Evolutionary conservation across 23 tunicate species (phyloP).

Genomic region (Halocynthia roretzi): DNA sequence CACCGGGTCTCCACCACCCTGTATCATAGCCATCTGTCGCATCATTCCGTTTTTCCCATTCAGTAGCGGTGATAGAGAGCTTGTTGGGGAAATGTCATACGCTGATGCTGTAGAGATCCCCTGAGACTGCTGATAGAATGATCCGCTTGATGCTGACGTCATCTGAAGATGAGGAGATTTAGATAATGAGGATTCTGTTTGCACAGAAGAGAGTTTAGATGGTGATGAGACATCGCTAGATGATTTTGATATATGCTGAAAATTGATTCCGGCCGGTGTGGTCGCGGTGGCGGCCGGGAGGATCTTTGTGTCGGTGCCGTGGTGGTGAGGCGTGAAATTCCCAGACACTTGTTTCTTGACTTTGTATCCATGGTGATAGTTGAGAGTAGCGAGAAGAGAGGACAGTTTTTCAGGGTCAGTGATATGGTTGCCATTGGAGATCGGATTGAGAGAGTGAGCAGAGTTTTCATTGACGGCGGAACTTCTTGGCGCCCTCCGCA

Average conservation of each 20-base stretch:
- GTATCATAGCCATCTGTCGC: conserved; percentile 17
- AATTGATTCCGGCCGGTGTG: neutral
- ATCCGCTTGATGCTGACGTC: conserved; percentile 8
- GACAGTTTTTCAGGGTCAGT: too few species aligned
- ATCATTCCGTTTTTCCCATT: neutral
- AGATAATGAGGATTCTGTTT: neutral
- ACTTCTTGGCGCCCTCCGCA: neutral
- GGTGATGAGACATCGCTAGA: conserved; percentile 11
- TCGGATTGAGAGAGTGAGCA: too few species aligned
- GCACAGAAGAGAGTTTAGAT: neutral
- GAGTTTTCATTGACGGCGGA: neutral
- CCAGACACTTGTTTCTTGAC: neutral
- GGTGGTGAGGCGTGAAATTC: neutral
- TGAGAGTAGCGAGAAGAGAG: conserved; percentile 13
- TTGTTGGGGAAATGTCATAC: conserved; percentile 11
- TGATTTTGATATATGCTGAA: neutral
- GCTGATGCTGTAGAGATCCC: conserved; percentile 12
- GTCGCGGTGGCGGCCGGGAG: conserved; percentile 3
- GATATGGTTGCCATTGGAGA: too few species aligned
- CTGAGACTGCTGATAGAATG: neutral
- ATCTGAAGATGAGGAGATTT: conserved; percentile 13
- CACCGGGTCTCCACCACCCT: conserved; percentile 15
- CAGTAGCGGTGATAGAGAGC: conserved; percentile 7
- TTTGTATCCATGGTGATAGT: conserved; percentile 4
- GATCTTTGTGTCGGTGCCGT: neutral